phyloP scores from a whole-genome alignment of 2,797 vertebrate genomes.

The Anolis apletophallus region DNA sequence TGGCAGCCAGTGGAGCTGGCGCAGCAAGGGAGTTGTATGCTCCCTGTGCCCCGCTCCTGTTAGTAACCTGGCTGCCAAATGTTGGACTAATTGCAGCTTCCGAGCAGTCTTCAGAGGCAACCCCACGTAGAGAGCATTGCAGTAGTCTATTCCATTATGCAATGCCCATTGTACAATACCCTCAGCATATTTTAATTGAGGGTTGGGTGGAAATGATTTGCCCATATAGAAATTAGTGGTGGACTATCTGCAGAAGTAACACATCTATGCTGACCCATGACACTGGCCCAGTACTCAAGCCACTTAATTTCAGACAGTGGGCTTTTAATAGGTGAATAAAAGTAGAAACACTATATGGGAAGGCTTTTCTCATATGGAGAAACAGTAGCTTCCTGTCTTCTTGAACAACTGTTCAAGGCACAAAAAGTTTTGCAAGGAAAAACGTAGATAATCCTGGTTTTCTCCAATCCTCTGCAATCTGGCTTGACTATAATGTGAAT shows the following conservation, averaged over 20 bases:
- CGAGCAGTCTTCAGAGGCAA: no score
- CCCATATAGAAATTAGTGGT: no score
- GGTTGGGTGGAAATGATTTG: neutral
- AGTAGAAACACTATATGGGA: neutral
- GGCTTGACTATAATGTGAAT: neutral
- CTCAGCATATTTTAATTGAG: neutral
- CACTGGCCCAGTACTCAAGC: neutral
- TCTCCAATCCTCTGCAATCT: neutral
- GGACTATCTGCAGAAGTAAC: neutral
- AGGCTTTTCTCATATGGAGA: neutral
- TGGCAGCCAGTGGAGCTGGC: no score
- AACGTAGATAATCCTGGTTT: neutral
- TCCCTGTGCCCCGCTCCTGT: no score
- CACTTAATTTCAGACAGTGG: neutral
- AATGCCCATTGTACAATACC: neutral
- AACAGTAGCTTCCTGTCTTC: neutral
- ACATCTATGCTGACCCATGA: neutral
- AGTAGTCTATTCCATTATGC: no score
- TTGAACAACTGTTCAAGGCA: neutral
- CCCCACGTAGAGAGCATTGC: no score
- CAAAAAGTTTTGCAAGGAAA: neutral
- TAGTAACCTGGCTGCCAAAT: no score
- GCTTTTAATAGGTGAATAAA: neutral
- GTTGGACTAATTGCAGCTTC: no score
- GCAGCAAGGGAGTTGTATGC: no score